Evolutionary conservation across 2,113 vertebrate genomes (phyloP).

Genomic region (Megaceryle torquata): DNA sequence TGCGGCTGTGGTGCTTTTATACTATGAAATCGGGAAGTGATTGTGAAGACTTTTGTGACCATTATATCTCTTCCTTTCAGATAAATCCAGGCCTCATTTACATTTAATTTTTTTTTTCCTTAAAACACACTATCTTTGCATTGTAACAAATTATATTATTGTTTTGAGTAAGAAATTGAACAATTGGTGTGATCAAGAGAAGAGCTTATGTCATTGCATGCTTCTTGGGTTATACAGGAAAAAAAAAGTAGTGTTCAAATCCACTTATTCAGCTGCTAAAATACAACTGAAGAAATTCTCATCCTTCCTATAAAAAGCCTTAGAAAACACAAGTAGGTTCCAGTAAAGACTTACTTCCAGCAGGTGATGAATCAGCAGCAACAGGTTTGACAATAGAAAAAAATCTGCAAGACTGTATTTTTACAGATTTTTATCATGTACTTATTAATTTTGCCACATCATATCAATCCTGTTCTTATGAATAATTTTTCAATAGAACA

Average conservation of each 20-base stretch:
- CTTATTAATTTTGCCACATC: not conserved
- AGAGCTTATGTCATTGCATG: fast-evolving
- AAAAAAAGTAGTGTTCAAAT: not conserved
- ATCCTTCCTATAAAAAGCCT: not conserved
- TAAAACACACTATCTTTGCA: not conserved
- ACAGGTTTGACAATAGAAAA: not conserved
- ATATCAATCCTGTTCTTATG: not conserved
- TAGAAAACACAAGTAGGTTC: not conserved
- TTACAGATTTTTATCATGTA: not conserved
- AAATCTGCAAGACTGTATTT: not conserved
- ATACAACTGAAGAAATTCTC: not conserved
- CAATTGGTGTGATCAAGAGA: not conserved
- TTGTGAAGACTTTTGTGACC: not conserved
- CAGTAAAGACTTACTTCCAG: not conserved
- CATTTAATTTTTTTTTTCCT: not conserved
- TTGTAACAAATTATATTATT: not conserved
- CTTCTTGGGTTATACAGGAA: not conserved
- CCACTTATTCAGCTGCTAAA: not conserved
- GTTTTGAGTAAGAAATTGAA: not conserved
- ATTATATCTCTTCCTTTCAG: not conserved
- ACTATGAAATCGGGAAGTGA: not conserved
- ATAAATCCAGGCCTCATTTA: not conserved
- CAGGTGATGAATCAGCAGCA: not conserved
- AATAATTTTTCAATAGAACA: not conserved
- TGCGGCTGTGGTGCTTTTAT: not conserved